Evolutionary conservation across 2,888 invertebrate genomes (phyloP).

Genomic region (Neocrepidodera transversa): DNA sequence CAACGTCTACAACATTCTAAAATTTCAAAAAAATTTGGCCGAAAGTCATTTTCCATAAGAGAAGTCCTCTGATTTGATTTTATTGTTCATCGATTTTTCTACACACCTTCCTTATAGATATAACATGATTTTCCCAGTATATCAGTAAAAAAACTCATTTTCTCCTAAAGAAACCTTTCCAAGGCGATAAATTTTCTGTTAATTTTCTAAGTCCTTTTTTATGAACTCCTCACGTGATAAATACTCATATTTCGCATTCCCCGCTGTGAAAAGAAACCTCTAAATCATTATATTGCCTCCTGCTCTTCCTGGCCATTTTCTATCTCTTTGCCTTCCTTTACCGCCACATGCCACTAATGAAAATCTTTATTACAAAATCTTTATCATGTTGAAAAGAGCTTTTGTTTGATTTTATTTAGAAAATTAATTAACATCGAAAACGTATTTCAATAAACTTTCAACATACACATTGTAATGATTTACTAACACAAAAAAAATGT

Average conservation of each 20-base stretch:
- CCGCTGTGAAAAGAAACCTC: conserved; percentile 1
- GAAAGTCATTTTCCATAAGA: too few relatives aligned
- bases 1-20: too few relatives aligned
- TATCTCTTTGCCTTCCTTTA: background rate
- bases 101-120: too few relatives aligned
- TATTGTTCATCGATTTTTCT: too few relatives aligned
- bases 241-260: conserved; percentile 13
- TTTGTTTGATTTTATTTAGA: too few relatives aligned
- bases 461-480: too few relatives aligned
- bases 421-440: too few relatives aligned
- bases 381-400: background rate
- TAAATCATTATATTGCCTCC: conserved; percentile 2
- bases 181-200: conserved; percentile 11
- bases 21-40: too few relatives aligned
- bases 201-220: conserved; percentile 13
- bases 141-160: background rate
- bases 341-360: background rate
- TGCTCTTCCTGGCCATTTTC: conserved; percentile 1
- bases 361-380: conserved; percentile 13
- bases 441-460: too few relatives aligned
- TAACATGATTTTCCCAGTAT: too few relatives aligned
- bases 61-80: too few relatives aligned
- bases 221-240: conserved; percentile 15
- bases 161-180: background rate
- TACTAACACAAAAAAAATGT: too few relatives aligned